Base-by-base conservation (phyloP, 2,113 vertebrate species). In the Pseudorectes ferrugineus region DNA sequence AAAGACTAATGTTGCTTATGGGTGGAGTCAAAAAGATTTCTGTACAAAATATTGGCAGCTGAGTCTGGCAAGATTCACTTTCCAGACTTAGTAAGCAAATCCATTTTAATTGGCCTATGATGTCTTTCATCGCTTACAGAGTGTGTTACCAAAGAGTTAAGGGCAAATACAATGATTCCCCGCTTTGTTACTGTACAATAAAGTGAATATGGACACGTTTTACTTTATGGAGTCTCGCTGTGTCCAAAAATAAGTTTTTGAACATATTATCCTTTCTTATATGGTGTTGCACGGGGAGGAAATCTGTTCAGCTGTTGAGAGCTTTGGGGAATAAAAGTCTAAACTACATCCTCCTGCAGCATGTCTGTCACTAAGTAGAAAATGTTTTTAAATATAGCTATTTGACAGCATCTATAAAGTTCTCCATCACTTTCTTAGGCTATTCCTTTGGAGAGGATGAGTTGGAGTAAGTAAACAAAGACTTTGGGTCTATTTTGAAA, bases 21-120 rank as follows among this genome's bases (percentile, higher is more conserved):
- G 93, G 89, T 93, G 89, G 88, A 93, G 93, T 88, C 28, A 80
- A 38, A 92, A 92, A 73, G 76, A 70, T 91, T 87, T 84, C 80
- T 94, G 25, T 92, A 67, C 51, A 80, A 91, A 85, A 80, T 74
- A 68, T 42, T 96, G 89, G 82, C 92, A 70, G 28, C 75, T 71
- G 51, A 67, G 25, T 38, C 75, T 93, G 78, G 58, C 82, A 88
- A 77, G 82, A 77, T 90, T 90, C 85, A 46, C 52, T 86, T 94
- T 85, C 67, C 72, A 88, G 72, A 67, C 48, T 66, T 74, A 36
- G n/a, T 77, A 85, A 90, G 79, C 17, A 70, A 93, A 85, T 95
- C 52, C 43, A 33, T 83, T 63, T 93, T 85, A 85, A 79, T 54
- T 73, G 76, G 6, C 13, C 3, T 49, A 43, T 26, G 28, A 14